Evolutionary conservation across 1,140 invertebrate species (phyloP).

Genomic region (Eurosta solidaginis): DNA sequence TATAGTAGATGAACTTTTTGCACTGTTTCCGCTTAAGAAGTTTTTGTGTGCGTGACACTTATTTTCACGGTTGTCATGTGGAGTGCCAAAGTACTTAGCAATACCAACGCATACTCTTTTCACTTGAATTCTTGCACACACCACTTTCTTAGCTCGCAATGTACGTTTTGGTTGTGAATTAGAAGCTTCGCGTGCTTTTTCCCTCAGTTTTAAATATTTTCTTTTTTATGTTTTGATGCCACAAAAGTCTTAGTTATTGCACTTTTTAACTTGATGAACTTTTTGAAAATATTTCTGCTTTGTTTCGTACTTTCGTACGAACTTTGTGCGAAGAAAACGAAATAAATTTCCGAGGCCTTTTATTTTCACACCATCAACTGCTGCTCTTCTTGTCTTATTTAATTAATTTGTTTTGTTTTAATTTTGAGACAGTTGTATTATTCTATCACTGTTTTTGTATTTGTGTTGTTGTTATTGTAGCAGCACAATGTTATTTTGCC

Average conservation of each 20-base stretch:
- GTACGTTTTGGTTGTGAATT: background rate
- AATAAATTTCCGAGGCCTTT: conserved; percentile 37
- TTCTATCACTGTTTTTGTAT: background rate
- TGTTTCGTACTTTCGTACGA: background rate
- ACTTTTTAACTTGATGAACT: background rate
- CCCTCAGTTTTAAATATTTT: background rate
- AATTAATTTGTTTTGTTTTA: conserved; percentile 28
- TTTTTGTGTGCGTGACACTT: no score
- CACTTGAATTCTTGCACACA: no score
- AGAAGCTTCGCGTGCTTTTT: background rate
- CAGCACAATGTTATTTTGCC: no score
- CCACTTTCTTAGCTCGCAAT: no score
- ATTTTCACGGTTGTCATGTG: no score
- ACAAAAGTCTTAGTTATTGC: background rate
- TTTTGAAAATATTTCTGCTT: background rate
- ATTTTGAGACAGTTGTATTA: conserved; percentile 19
- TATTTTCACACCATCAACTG: conserved; percentile 40
- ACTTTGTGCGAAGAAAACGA: background rate
- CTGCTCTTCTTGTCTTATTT: background rate
- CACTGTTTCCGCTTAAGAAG: no score
- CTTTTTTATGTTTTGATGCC: background rate
- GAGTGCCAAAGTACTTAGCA: no score
- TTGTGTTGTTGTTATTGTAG: background rate
- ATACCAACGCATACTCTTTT: no score
- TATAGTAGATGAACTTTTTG: no score